phyloP scores from a whole-genome alignment of 2,113 vertebrate species.

The Bettongia penicillata region DNA sequence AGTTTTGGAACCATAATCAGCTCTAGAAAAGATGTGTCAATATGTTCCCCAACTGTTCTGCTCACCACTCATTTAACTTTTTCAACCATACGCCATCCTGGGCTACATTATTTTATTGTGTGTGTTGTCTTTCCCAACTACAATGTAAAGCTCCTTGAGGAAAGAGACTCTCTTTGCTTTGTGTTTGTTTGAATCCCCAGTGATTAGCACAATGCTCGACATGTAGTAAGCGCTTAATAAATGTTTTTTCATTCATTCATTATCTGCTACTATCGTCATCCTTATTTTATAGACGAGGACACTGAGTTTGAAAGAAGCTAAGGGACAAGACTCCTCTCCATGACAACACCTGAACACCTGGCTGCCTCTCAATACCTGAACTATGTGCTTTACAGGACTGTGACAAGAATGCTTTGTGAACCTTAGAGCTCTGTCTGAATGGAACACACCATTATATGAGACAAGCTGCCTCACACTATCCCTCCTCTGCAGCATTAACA shows the following conservation, averaged over 20 bases:
- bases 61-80: background rate
- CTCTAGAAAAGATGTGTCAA: background rate
- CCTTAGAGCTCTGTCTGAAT: background rate
- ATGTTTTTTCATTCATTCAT: background rate
- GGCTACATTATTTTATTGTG: background rate
- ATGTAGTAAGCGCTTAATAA: background rate
- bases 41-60: background rate
- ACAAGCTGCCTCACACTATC: background rate
- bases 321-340: background rate
- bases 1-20: background rate
- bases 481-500: background rate
- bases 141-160: background rate
- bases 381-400: background rate
- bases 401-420: background rate
- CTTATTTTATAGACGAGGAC: background rate
- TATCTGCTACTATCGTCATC: background rate
- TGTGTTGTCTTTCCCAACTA: background rate
- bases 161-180: background rate
- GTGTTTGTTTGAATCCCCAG: background rate
- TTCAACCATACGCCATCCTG: background rate
- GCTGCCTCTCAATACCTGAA: background rate
- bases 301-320: background rate
- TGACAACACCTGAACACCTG: background rate
- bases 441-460: background rate
- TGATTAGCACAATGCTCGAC: background rate